phyloP scores from a whole-genome alignment of 1,140 invertebrate genomes.

The Campodea augens region DNA sequence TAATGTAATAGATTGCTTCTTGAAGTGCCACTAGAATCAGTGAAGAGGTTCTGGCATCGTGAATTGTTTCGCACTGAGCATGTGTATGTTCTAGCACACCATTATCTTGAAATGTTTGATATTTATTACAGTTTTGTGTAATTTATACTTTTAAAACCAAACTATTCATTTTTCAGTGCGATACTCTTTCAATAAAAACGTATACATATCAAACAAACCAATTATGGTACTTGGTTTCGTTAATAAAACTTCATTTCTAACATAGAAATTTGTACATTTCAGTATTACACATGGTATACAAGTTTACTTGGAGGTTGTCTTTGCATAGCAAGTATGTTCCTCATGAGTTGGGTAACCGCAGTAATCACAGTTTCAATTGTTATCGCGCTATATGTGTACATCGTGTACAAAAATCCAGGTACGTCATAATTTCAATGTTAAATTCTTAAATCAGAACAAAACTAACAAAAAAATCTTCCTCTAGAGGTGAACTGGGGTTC shows the following conservation, averaged over 20 bases:
- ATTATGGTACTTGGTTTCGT: too few species aligned
- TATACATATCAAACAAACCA: too few species aligned
- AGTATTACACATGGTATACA: constrained; percentile 77
- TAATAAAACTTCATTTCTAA: constrained; percentile 77
- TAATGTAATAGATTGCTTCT: too few species aligned
- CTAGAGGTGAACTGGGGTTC: constrained; percentile 95
- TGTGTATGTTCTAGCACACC: too few species aligned
- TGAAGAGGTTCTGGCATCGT: too few species aligned
- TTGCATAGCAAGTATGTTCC: constrained; percentile 83
- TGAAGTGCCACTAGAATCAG: too few species aligned
- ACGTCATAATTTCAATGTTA: constrained; percentile 25
- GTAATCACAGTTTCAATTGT: constrained; percentile 77
- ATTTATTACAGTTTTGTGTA: too few species aligned
- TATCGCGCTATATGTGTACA: constrained; percentile 66
- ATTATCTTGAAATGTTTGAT: too few species aligned
- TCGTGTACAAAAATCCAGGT: constrained; percentile 77
- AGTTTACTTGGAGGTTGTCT: constrained; percentile 72
- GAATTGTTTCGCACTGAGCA: too few species aligned
- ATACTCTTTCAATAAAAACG: constrained; percentile 75
- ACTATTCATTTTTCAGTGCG: constrained; percentile 79
- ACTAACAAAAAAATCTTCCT: constrained; percentile 24
- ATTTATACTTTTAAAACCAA: constrained; percentile 85
- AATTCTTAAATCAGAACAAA: neutral
- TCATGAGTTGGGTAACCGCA: constrained; percentile 80
- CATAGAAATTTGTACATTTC: constrained; percentile 63